Evolutionary conservation across 1,140 invertebrate genomes (phyloP).

Genomic region (Triops longicaudatus): DNA sequence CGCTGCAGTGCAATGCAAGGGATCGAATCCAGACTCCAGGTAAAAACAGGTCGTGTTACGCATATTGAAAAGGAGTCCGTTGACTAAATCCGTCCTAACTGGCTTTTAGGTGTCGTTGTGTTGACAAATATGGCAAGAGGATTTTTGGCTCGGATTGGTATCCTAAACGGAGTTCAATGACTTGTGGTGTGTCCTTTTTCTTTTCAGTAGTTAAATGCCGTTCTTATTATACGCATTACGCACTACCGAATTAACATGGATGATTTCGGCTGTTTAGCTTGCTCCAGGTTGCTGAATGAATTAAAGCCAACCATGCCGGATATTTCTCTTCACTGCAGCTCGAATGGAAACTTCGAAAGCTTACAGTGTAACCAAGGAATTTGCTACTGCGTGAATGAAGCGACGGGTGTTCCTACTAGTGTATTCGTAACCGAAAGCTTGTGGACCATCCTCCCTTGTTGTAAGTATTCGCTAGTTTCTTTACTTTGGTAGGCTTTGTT

Average conservation of each 20-base stretch:
- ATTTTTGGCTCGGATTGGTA: constrained; percentile 28
- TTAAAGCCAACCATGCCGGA: constrained; percentile 11
- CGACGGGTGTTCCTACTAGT: constrained; percentile 21
- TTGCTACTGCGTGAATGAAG: constrained; percentile 32
- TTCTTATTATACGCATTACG: neutral
- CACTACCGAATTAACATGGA: neutral
- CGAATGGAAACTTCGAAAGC: constrained; percentile 32
- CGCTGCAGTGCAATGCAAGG: constrained; percentile 28
- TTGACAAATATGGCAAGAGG: constrained; percentile 23
- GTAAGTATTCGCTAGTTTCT: neutral
- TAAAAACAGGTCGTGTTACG: constrained; percentile 10
- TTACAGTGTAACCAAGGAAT: constrained; percentile 31
- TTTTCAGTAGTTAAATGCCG: neutral
- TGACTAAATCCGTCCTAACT: neutral
- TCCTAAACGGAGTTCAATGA: constrained; percentile 27
- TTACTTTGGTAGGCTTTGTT: too few species aligned
- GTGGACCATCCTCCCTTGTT: constrained; percentile 24
- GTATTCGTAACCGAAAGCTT: constrained; percentile 6
- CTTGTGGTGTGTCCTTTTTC: constrained; percentile 25
- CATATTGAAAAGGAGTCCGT: neutral
- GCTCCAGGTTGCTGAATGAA: constrained; percentile 22
- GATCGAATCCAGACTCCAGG: constrained; percentile 16
- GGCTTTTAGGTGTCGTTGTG: constrained; percentile 27
- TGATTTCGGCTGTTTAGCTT: constrained; percentile 13
- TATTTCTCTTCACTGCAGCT: constrained; percentile 27